Percentiles rank a stretch among this genome's conserved stretches.
Conservation (phyloP, 1,140 invertebrate species). For the Brachionus calyciflorus region DNA sequence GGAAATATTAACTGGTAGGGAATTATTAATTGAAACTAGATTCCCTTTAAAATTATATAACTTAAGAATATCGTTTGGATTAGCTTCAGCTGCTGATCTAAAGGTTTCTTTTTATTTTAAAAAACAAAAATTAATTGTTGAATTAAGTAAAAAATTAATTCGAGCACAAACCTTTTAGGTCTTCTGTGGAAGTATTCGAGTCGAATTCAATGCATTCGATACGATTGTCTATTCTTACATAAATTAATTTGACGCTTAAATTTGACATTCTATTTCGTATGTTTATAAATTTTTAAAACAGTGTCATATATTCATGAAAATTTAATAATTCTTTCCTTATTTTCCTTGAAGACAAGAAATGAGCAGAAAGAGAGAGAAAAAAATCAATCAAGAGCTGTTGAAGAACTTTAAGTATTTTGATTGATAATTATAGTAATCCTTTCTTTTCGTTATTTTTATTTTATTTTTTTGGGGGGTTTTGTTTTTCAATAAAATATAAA, state of each 20-base stretch:
- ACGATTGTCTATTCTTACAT: conserved; percentile 34
- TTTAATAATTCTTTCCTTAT: too few relatives aligned
- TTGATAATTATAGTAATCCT: background rate
- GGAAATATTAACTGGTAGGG: background rate
- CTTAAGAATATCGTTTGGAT: conserved; percentile 36
- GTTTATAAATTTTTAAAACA: too few relatives aligned
- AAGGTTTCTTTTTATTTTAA: conserved; percentile 18
- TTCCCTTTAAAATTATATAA: conserved; percentile 30
- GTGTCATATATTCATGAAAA: too few relatives aligned
- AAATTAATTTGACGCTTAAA: background rate
- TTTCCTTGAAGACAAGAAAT: too few relatives aligned
- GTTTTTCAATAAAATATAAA: too few relatives aligned
- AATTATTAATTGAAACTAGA: conserved; percentile 23
- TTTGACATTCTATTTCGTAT: conserved; percentile 4
- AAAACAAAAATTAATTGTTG: background rate
- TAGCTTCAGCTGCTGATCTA: conserved; percentile 14
- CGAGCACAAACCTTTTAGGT: background rate
- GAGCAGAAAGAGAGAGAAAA: too few relatives aligned
- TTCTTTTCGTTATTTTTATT: background rate
- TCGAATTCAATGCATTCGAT: conserved; percentile 43
- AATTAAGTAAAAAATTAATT: background rate
- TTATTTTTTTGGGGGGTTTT: too few relatives aligned
- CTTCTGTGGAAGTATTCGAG: background rate
- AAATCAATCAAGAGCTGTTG: conserved; percentile 1
- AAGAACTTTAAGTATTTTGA: conserved; percentile 12